These are phyloP conservation scores for Idaea biselata DNA, from an alignment of 2,888 invertebrate species.

Conservation along the genomic window DNA sequence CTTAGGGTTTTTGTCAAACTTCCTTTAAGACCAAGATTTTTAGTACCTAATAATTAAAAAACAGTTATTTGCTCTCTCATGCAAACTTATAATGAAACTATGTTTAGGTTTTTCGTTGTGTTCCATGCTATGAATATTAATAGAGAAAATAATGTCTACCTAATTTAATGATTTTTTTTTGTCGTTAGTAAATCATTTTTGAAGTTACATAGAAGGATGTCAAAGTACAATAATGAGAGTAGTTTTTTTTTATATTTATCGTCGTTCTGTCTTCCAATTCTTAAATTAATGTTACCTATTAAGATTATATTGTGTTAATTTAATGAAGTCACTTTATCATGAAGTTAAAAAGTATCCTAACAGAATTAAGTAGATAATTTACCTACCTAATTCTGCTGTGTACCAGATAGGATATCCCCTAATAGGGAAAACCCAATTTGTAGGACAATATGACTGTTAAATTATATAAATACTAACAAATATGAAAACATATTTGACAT, in stretches of 20 bases:
- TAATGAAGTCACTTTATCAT: conserved; percentile 7
- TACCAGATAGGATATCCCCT: too few relatives aligned
- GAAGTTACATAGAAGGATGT: too few relatives aligned
- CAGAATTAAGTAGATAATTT: too few relatives aligned
- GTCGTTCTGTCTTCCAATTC: conserved; percentile 5
- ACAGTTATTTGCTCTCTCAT: not conserved
- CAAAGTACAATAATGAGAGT: too few relatives aligned
- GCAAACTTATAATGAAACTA: not conserved
- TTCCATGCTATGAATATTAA: not conserved
- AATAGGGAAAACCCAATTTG: too few relatives aligned
- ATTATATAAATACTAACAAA: too few relatives aligned
- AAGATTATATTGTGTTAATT: conserved; percentile 15
- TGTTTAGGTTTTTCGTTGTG: not conserved
- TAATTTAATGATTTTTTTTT: not conserved
- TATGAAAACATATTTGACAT: too few relatives aligned
- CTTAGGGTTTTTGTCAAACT: not conserved
- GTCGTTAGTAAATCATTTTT: not conserved
- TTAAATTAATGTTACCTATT: conserved; percentile 52
- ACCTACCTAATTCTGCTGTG: too few relatives aligned
- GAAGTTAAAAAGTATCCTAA: not conserved
- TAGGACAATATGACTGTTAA: too few relatives aligned
- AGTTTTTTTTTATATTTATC: not conserved
- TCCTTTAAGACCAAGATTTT: not conserved
- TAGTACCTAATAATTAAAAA: not conserved
- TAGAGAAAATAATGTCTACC: not conserved